Evolutionary conservation across 2,888 invertebrate species (phyloP), one percentile per base, ranked within the genome.

Genomic region (Proisotoma minuta): DNA sequence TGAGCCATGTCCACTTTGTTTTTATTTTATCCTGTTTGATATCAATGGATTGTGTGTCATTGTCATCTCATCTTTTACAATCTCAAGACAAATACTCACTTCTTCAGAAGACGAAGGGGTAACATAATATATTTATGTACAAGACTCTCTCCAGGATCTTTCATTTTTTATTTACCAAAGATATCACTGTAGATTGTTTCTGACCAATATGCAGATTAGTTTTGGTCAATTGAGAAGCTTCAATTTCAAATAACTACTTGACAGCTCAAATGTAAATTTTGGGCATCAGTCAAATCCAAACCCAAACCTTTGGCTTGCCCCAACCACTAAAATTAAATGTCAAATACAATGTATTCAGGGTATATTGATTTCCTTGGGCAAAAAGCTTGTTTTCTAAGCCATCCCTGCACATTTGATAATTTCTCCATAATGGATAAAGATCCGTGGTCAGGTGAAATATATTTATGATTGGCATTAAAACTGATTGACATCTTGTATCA

Each of bases 401-500:
- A n/a, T n/a, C n/a, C n/a, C n/a, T n/a, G n/a, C n/a, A n/a, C n/a
- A n/a, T n/a, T n/a, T n/a, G n/a, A n/a, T n/a, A n/a, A n/a, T n/a
- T n/a, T n/a, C n/a, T n/a, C n/a, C n/a, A n/a, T n/a, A n/a, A n/a
- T n/a, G n/a, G n/a, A n/a, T n/a, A n/a, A n/a, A n/a, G n/a, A n/a
- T n/a, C n/a, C n/a, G n/a, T n/a, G n/a, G n/a, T n/a, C n/a, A n/a
- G n/a, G n/a, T n/a, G n/a, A n/a, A 43, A 10, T 34, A 34, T 34
- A 34, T 34, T 34, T 34, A 54, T 54, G 24, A 22, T 40, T 43
- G 40, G 56, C 43, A n/a, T n/a, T 56, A 47, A 2, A 56, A 22
- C 56, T 56, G 56, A 56, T 56, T 56, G 56, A 56, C 56, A 56
- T 56, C 56, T 56, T 56, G 22, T 23, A 56, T 56, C 56, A 56